Base-by-base conservation (phyloP, 2,888 invertebrate genomes). In the Pyrocoelia pectoralis region DNA sequence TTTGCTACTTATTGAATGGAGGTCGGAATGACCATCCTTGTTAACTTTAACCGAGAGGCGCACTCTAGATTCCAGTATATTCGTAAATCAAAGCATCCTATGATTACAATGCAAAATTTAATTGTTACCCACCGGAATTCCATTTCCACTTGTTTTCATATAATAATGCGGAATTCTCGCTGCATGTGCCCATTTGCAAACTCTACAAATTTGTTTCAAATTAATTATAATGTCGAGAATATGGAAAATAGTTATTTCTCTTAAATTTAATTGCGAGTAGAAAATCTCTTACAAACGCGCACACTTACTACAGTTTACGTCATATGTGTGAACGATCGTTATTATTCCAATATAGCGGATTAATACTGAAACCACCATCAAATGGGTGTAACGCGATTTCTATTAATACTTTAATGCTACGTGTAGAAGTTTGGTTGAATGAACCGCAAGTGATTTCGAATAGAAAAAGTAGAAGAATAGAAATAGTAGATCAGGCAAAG, bases 1-100 rank as follows among this genome's bases (percentile, higher is more conserved):
- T 78, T 79, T 72, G 74, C 72, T 75, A 78, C 76, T 79, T 79
- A 79, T 79, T 78, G 78, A 79, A 79, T 78, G 77, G 77, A 71
- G 71, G 70, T 69, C 67, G 73, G 72, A 77, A 78, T 76, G 76
- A 70, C 74, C 75, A 73, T 75, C 73, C 72, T 75, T 76, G 74
- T 73, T 76, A 76, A 71, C 73, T 69, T 68, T 67, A 66, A 67
- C 66, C 61, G 62, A 58, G 55, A 65, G 55, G 41, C 57, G 40
- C 67, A 59, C 65, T 66, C 61, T 57, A 67, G 71, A 71, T 70
- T 70, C 71, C 70, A 53, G 65, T 63, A 68, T 68, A 70, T 73
- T 71, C 73, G 70, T 73, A 74, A 74, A 75, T 75, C 74, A 74
- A 74, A 74, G 71, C 71, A 64, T 71, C 71, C 71, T 68, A 66